Evolutionary conservation across 2,797 vertebrate genomes (phyloP).

Genomic region (Leptodactylus fallax): DNA sequence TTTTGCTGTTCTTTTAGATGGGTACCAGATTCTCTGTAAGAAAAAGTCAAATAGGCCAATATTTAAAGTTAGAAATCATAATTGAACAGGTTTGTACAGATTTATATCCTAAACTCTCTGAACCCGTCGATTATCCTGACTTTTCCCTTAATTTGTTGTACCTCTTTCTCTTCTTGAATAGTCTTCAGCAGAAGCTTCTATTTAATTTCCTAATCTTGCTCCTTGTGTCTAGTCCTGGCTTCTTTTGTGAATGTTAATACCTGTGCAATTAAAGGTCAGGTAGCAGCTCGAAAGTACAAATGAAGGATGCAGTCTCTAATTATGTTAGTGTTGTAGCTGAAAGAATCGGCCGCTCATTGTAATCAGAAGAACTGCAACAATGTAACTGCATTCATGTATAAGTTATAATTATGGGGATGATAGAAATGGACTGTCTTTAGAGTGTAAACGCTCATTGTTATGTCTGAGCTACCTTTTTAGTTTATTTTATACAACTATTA

Average conservation of each 20-base stretch:
- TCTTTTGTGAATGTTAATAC: slow-evolving; percentile 32
- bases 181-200: background rate
- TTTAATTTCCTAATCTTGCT: slow-evolving; percentile 7
- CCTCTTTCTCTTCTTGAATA: background rate
- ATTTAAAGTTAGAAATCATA: background rate
- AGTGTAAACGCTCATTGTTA: slow-evolving; percentile 10
- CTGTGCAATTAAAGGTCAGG: slow-evolving; percentile 38
- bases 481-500: background rate
- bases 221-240: background rate
- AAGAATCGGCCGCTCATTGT: slow-evolving; percentile 46
- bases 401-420: background rate
- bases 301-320: slow-evolving; percentile 43
- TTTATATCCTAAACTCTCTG: background rate
- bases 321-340: slow-evolving; percentile 53
- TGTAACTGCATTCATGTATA: background rate
- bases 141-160: background rate
- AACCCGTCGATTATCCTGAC: background rate
- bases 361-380: slow-evolving; percentile 48
- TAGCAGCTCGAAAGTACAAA: background rate
- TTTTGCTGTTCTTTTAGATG: background rate
- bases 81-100: background rate
- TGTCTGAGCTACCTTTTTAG: background rate
- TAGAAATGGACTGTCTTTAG: slow-evolving; percentile 6
- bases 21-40: background rate
- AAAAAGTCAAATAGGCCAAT: background rate